Conservation (phyloP, 2,888 invertebrate species). For the Crossocerus cetratus region DNA sequence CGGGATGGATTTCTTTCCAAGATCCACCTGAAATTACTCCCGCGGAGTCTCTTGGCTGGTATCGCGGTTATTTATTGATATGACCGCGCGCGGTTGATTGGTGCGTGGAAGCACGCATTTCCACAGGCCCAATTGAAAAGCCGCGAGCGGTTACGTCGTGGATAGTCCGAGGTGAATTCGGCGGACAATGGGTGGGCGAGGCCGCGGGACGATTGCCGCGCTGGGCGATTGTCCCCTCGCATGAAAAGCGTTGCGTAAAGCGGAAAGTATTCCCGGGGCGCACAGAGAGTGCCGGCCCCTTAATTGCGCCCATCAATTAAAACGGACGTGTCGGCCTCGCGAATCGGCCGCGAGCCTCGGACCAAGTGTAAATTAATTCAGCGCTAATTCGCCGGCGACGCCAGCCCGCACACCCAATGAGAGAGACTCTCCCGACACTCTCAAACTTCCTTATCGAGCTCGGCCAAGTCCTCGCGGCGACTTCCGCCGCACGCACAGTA, state of each 20-base stretch:
- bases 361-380: conserved; percentile 57
- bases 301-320: conserved; percentile 48
- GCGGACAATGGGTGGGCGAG: too few species aligned
- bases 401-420: conserved; percentile 12
- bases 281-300: conserved; percentile 11
- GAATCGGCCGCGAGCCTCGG: conserved; percentile 37
- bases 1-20: not conserved
- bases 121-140: too few species aligned
- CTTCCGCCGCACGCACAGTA: not conserved
- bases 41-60: not conserved
- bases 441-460: conserved; percentile 42
- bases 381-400: conserved; percentile 45
- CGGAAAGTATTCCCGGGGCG: too few species aligned
- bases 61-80: conserved; percentile 9
- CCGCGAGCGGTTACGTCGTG: too few species aligned
- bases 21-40: not conserved
- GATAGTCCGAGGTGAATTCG: too few species aligned
- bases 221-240: too few species aligned
- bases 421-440: conserved; percentile 16
- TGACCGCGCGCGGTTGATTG: not conserved
- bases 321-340: conserved; percentile 44
- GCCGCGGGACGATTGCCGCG: too few species aligned
- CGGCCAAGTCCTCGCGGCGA: not conserved
- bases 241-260: too few species aligned
- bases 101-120: not conserved